phyloP scores from a whole-genome alignment of 2,888 invertebrate genomes.

The Syrphus vitripennis region DNA sequence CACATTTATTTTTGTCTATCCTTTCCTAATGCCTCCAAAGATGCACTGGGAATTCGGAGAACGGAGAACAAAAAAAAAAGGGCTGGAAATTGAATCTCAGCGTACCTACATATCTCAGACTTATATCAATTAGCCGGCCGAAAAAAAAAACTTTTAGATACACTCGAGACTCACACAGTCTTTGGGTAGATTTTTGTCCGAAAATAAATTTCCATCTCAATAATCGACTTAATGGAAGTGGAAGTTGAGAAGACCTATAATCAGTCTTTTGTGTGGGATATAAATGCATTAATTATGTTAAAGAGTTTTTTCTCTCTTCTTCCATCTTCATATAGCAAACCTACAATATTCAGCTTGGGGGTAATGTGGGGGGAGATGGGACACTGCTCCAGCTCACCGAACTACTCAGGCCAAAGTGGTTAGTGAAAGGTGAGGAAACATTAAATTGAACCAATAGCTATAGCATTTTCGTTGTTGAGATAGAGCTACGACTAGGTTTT shows the following conservation, averaged over 20 bases:
- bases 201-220: constrained; percentile 63
- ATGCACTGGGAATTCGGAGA: constrained; percentile 1
- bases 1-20: constrained; percentile 32
- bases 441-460: constrained; percentile 20
- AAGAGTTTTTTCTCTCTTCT: constrained; percentile 52
- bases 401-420: constrained; percentile 38
- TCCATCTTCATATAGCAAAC: constrained; percentile 4
- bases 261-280: constrained; percentile 67
- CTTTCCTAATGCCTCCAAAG: neutral
- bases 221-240: constrained; percentile 68
- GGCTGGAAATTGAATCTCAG: constrained; percentile 51
- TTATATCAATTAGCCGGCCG: constrained; percentile 67
- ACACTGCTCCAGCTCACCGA: neutral
- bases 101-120: constrained; percentile 52
- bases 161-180: neutral
- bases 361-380: neutral
- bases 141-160: constrained; percentile 50
- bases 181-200: neutral
- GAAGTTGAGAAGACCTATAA: constrained; percentile 53
- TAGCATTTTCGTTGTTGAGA: constrained; percentile 19
- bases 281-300: constrained; percentile 70
- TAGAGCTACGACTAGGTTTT: constrained; percentile 8
- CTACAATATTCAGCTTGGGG: neutral
- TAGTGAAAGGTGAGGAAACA: constrained; percentile 31
- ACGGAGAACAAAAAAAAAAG: neutral